Evolutionary conservation across 2,888 invertebrate genomes (phyloP).

Genomic region (Leptogaster cylindrica): DNA sequence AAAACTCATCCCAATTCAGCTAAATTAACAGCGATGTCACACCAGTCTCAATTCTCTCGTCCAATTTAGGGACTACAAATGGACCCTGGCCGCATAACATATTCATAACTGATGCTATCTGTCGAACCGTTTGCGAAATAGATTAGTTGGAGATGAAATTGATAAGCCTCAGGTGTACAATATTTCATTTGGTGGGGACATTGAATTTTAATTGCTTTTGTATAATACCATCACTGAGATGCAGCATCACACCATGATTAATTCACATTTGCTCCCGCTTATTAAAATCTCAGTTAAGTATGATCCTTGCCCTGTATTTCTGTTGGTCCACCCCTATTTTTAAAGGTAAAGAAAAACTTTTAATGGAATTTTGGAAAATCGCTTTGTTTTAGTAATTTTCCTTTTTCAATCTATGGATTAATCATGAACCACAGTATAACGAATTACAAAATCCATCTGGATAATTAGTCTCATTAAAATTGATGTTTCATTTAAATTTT

Average conservation of each 20-base stretch:
- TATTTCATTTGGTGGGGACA: conserved; percentile 24
- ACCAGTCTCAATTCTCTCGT: conserved; percentile 27
- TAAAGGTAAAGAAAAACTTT: too few relatives aligned
- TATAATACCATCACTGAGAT: neutral
- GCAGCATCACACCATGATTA: neutral
- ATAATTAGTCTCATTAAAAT: too few relatives aligned
- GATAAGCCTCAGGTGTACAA: conserved; percentile 27
- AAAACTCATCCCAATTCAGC: too few relatives aligned
- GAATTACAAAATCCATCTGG: too few relatives aligned
- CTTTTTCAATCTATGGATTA: too few relatives aligned
- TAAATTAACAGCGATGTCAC: conserved; percentile 24
- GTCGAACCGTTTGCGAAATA: conserved; percentile 18
- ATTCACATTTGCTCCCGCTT: neutral
- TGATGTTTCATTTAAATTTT: too few relatives aligned
- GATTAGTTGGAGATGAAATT: conserved; percentile 18
- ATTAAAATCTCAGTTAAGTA: neutral
- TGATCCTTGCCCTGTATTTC: neutral
- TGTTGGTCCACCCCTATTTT: too few relatives aligned
- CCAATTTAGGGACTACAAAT: conserved; percentile 25
- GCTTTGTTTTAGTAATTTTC: too few relatives aligned
- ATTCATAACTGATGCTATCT: conserved; percentile 32
- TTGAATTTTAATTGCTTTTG: conserved; percentile 26
- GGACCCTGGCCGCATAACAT: conserved; percentile 14
- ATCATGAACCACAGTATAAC: too few relatives aligned
- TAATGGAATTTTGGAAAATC: too few relatives aligned